Conservation (phyloP, 2,797 vertebrate species). For the Sebastes nivosus region DNA sequence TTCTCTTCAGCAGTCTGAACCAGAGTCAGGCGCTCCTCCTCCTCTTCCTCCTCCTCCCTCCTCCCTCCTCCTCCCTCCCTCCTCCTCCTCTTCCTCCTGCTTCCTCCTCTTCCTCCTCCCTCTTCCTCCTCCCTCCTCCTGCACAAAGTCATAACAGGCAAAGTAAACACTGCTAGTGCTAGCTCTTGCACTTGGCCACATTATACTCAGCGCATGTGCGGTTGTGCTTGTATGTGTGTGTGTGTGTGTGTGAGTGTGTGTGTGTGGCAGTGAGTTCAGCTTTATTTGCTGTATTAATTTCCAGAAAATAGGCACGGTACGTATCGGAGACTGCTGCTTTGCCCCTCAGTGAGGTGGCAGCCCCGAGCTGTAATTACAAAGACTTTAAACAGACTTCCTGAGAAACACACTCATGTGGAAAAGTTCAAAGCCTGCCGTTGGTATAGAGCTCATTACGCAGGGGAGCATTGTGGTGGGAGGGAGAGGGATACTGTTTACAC, state of each 20-base stretch:
- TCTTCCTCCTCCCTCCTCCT: not conserved
- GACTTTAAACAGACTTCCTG: conserved; percentile 74
- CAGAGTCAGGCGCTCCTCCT: conserved; percentile 15
- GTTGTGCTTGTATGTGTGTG: not conserved
- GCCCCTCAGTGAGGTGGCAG: conserved; percentile 61
- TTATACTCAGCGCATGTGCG: conserved; percentile 3
- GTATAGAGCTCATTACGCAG: conserved; percentile 36
- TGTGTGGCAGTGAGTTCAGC: conserved; percentile 2
- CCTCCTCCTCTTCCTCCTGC: too few relatives aligned
- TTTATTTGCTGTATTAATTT: conserved; percentile 75
- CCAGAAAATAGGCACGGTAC: conserved; percentile 52
- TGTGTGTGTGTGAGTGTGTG: not conserved
- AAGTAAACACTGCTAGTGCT: conserved; percentile 39
- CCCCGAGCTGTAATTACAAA: conserved; percentile 77
- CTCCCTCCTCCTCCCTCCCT: not conserved
- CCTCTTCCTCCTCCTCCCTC: conserved; percentile 26
- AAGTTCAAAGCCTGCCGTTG: conserved; percentile 69
- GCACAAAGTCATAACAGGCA: conserved; percentile 12
- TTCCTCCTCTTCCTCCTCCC: not conserved
- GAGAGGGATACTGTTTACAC: not conserved
- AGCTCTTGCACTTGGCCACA: conserved; percentile 16
- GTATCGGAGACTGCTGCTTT: conserved; percentile 60
- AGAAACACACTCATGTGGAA: conserved; percentile 66
- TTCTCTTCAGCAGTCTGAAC: conserved; percentile 61
- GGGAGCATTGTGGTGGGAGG: not conserved